phyloP scores from a whole-genome alignment of 2,888 invertebrate species.

The Ganaspis brasiliensis region DNA sequence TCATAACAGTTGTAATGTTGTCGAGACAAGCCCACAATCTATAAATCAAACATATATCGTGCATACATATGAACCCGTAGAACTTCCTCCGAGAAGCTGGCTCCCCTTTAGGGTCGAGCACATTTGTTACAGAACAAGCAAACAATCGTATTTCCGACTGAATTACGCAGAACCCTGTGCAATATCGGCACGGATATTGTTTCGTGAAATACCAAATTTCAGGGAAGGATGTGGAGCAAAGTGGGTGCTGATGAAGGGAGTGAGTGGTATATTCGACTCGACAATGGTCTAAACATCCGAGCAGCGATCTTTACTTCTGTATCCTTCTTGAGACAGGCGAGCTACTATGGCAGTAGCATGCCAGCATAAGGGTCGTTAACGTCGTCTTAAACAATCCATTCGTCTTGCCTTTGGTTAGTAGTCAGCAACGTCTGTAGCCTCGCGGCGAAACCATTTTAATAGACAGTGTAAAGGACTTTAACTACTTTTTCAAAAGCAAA shows the following conservation, averaged over 20 bases:
- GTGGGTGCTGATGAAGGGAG: slow-evolving; percentile 52
- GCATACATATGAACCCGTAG: neutral
- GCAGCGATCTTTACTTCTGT: slow-evolving; percentile 41
- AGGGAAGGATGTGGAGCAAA: slow-evolving; percentile 59
- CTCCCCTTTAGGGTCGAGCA: slow-evolving; percentile 53
- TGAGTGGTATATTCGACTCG: slow-evolving; percentile 49
- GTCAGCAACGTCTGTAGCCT: slow-evolving; percentile 48
- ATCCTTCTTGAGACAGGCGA: slow-evolving; percentile 3
- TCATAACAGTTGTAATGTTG: neutral
- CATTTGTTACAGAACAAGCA: slow-evolving; percentile 68
- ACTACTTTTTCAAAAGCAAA: too few relatives aligned
- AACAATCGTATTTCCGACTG: slow-evolving; percentile 78
- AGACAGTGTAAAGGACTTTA: too few relatives aligned
- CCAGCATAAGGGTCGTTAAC: neutral
- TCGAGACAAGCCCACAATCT: neutral
- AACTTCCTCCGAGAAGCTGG: slow-evolving; percentile 17
- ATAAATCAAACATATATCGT: slow-evolving; percentile 15
- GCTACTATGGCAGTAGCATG: neutral
- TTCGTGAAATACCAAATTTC: slow-evolving; percentile 72
- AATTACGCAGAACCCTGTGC: slow-evolving; percentile 75
- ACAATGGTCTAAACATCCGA: slow-evolving; percentile 63
- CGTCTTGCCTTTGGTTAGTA: slow-evolving; percentile 57
- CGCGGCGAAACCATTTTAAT: slow-evolving; percentile 49
- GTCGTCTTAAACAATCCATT: slow-evolving; percentile 43
- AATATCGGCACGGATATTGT: slow-evolving; percentile 80